These are phyloP conservation scores for Apodemia mormo DNA, from an alignment of 2,888 invertebrate genomes.

Conservation along the genomic window DNA sequence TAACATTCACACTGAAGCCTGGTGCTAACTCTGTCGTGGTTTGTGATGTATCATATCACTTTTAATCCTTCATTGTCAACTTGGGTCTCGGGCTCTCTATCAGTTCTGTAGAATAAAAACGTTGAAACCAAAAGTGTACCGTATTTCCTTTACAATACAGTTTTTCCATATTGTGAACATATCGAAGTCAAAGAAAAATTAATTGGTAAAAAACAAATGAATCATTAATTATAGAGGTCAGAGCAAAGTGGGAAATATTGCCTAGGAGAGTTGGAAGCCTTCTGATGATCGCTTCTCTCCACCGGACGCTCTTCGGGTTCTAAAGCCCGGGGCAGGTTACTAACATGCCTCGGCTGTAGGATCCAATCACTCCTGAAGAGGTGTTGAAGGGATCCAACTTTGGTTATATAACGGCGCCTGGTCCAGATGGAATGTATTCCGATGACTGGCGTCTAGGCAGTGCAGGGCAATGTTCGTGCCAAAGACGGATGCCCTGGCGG, in stretches of 20 bases:
- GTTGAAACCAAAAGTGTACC: too few relatives aligned
- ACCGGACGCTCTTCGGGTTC: conserved; percentile 7
- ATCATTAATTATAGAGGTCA: conserved; percentile 18
- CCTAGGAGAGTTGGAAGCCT: conserved; percentile 35
- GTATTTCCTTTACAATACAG: too few relatives aligned
- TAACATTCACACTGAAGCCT: too few relatives aligned
- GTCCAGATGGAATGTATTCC: conserved; percentile 38
- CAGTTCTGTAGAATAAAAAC: too few relatives aligned
- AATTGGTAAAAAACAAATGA: too few relatives aligned
- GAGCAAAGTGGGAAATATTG: conserved; percentile 28
- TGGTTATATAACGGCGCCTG: conserved; percentile 34
- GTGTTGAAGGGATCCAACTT: conserved; percentile 25
- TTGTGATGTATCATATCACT: too few relatives aligned
- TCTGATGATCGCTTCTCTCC: conserved; percentile 33
- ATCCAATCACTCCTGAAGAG: conserved; percentile 34
- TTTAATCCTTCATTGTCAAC: too few relatives aligned
- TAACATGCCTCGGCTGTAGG: conserved; percentile 21
- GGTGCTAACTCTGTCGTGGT: too few relatives aligned
- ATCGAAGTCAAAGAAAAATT: too few relatives aligned
- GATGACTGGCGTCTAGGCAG: conserved; percentile 31
- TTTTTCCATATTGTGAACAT: too few relatives aligned
- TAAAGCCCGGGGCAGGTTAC: neutral
- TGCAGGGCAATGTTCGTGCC: conserved; percentile 39
- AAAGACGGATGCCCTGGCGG: conserved; percentile 35
- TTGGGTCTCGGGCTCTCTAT: too few relatives aligned